These are phyloP conservation scores for Drosophila nigritarsus DNA, from an alignment of 2,888 invertebrate species.

Conservation along the genomic window DNA sequence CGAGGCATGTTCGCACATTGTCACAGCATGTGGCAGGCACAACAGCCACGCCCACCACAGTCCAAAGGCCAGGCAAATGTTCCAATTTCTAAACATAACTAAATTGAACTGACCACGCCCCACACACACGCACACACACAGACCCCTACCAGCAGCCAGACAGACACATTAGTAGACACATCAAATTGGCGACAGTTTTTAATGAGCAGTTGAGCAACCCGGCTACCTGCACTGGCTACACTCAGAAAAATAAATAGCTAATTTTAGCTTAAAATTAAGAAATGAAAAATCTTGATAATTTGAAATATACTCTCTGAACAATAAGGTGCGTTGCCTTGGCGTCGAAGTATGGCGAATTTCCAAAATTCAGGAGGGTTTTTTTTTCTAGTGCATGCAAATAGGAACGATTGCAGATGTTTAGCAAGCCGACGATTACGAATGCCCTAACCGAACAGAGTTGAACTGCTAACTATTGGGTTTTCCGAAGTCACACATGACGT, in stretches of 20 bases:
- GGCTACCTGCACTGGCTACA: slow-evolving; percentile 1
- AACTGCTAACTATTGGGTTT: not conserved
- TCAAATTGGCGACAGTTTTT: slow-evolving; percentile 44
- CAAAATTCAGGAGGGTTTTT: not conserved
- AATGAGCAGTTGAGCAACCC: slow-evolving; percentile 35
- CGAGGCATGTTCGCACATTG: slow-evolving; percentile 21
- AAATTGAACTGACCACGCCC: slow-evolving; percentile 40
- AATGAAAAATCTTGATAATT: not conserved
- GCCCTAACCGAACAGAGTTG: not conserved
- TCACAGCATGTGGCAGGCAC: slow-evolving; percentile 43
- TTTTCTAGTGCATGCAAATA: not conserved
- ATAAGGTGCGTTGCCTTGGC: not conserved
- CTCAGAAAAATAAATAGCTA: not conserved
- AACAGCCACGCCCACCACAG: slow-evolving; percentile 37
- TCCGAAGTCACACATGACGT: not conserved
- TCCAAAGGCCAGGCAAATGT: slow-evolving; percentile 7
- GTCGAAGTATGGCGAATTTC: not conserved
- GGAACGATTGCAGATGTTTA: not conserved
- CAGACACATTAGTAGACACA: slow-evolving; percentile 35
- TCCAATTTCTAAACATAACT: slow-evolving; percentile 5
- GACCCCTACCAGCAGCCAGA: not conserved
- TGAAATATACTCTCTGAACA: not conserved
- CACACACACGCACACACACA: not conserved
- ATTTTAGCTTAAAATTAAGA: not conserved
- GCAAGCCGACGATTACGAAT: not conserved